Base-by-base conservation (phyloP, 2,797 vertebrate species). In the Acridotheres tristis region DNA sequence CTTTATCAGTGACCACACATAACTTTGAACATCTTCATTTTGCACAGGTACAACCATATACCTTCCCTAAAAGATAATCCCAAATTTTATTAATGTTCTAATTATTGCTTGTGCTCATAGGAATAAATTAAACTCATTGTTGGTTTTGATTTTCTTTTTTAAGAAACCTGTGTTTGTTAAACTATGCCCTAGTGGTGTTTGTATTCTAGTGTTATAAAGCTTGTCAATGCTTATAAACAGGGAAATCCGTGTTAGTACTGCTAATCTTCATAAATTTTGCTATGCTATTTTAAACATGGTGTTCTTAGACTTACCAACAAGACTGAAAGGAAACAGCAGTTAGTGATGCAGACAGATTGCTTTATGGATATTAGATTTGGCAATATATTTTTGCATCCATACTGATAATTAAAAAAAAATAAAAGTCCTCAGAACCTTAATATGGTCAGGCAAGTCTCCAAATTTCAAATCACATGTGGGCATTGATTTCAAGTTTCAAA, bases 401-500 rank as follows among this genome's bases (percentile, higher is more conserved):
- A 65, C 21, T 34, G 51, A 69, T 83, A 61, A 94, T 72, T 65
- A 8, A 66, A 85, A 53, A 42, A 42, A 42, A 42, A 42, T 34
- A 25, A 82, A 74, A 61, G 8, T 25, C 23, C 32, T 48, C 45
- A 82, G 84, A 53, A 77, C 18, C n/a, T 30, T 63, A 55, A 42
- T 30, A 48, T 9, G n/a, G n/a, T 87, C 69, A 72, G 53, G 43
- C 30, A 93, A 93, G 26, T 26, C 50, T 84, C 55, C 45, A 78
- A 23, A 17, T 93, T 96, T n/a, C 53, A 73, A 66, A 65, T 61
- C 9, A 53, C 50, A 63, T 42, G 30, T 89, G 45, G 69, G 69
- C 93, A 91, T 32, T 92, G 80, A 96, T 95, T 96, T 95, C 75
- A 87, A 89, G 58, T 94, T 97, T 96, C 36, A 90, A 30, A 88